Conservation (phyloP, 2,113 vertebrate genomes). For the Pollimyrus isidori region DNA sequence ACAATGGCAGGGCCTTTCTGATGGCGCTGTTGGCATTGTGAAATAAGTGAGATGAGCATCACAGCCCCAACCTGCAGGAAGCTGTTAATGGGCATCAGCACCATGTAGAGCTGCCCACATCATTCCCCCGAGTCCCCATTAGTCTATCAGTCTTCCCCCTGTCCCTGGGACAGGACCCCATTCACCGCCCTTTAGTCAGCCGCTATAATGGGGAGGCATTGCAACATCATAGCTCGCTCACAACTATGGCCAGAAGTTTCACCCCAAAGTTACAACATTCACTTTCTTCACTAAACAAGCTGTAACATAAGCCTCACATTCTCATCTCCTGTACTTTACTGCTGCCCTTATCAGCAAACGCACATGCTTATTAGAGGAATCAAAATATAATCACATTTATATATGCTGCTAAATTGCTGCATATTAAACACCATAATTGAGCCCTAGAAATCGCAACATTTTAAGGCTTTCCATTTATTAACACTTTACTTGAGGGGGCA, state of each 20-base stretch:
- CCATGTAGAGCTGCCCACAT: not conserved
- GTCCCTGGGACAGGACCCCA: not conserved
- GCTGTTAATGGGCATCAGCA: not conserved
- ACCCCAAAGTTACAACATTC: not conserved
- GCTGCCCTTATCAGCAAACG: not conserved
- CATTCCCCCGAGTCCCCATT: not conserved
- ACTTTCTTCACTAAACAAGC: not conserved
- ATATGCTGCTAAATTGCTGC: not conserved
- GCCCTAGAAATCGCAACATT: not conserved
- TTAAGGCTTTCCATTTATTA: not conserved
- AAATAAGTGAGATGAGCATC: not conserved
- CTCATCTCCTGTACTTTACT: not conserved
- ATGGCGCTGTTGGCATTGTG: not conserved
- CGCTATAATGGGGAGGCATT: not conserved
- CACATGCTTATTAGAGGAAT: not conserved
- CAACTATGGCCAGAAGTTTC: not conserved
- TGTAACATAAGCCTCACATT: not conserved
- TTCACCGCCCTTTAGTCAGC: not conserved
- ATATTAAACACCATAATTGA: not conserved
- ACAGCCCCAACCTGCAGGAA: not conserved
- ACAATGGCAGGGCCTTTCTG: not conserved
- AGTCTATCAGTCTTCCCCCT: not conserved
- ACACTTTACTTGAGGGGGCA: not conserved
- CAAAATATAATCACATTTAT: not conserved
- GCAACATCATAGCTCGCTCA: not conserved